Evolutionary conservation across 2,888 invertebrate genomes (phyloP).

Genomic region (Cantharis rufa): DNA sequence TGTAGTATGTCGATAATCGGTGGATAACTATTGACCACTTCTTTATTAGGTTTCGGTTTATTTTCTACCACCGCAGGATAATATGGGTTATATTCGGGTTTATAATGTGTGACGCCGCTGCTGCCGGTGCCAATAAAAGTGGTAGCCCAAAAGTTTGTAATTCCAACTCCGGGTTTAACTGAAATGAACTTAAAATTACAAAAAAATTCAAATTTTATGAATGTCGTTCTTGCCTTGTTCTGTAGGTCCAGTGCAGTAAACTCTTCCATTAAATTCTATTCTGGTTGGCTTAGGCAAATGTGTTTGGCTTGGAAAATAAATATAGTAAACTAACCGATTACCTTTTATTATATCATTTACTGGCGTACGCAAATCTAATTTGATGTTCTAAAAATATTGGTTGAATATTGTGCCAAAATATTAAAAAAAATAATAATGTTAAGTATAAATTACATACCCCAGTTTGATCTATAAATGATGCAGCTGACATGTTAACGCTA

Average conservation of each 20-base stretch:
- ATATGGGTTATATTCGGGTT: background rate
- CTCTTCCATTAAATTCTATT: slow-evolving; percentile 12
- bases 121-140: background rate
- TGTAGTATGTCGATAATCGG: background rate
- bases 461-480: background rate
- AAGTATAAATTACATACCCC: slow-evolving; percentile 2
- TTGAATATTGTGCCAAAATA: background rate
- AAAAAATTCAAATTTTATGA: background rate
- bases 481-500: slow-evolving; percentile 18
- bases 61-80: background rate
- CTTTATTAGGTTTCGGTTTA: background rate
- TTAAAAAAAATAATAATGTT: background rate
- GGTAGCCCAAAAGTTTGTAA: slow-evolving; percentile 22
- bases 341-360: slow-evolving; percentile 10
- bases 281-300: slow-evolving; percentile 18
- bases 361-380: slow-evolving; percentile 3
- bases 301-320: slow-evolving; percentile 19
- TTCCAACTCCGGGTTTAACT: slow-evolving; percentile 13
- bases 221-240: slow-evolving; percentile 6
- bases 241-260: slow-evolving; percentile 12
- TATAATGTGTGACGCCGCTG: background rate
- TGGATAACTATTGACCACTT: background rate
- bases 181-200: background rate
- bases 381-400: slow-evolving; percentile 16
- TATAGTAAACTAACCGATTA: background rate